phyloP scores from a whole-genome alignment of 2,797 vertebrate genomes.

The Knipowitschia caucasica region DNA sequence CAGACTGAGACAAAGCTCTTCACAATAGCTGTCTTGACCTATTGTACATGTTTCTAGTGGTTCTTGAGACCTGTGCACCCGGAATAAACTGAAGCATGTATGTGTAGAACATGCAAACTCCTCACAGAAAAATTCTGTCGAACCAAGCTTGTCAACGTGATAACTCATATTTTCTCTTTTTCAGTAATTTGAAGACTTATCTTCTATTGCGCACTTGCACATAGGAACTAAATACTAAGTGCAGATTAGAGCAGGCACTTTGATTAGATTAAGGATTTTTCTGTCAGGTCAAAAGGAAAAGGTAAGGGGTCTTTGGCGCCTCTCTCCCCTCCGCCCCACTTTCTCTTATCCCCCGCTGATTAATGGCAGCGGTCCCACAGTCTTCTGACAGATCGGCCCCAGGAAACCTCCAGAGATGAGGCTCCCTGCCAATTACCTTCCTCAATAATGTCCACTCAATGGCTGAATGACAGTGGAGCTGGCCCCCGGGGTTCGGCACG shows the following conservation, averaged over 20 bases:
- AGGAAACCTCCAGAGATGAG: constrained; percentile 74
- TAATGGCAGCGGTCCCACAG: constrained; percentile 65
- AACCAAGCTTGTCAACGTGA: not conserved
- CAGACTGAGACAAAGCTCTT: no score
- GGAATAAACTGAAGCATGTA: no score
- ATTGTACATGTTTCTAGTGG: no score
- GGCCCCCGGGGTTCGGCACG: constrained; percentile 47
- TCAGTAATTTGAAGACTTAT: constrained; percentile 19
- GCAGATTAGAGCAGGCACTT: constrained; percentile 61
- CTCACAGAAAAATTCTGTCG: no score
- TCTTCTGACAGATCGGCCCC: constrained; percentile 64
- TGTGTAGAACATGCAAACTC: no score
- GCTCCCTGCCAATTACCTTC: constrained; percentile 73
- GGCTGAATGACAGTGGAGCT: constrained; percentile 63
- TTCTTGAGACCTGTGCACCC: no score
- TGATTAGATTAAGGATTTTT: constrained; percentile 77
- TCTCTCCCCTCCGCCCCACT: constrained; percentile 57
- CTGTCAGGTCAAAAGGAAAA: constrained; percentile 59
- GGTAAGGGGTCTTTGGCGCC: constrained; percentile 55
- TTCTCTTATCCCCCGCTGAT: constrained; percentile 69
- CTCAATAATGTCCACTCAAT: constrained; percentile 72
- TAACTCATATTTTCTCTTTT: not conserved
- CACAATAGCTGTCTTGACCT: no score
- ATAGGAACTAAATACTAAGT: constrained; percentile 36
- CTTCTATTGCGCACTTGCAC: constrained; percentile 36